A percentile compares a stretch with the other conserved stretches of the same genome.
phyloP scores from a whole-genome alignment of 2,113 vertebrate genomes.

The Salvelinus fontinalis region DNA sequence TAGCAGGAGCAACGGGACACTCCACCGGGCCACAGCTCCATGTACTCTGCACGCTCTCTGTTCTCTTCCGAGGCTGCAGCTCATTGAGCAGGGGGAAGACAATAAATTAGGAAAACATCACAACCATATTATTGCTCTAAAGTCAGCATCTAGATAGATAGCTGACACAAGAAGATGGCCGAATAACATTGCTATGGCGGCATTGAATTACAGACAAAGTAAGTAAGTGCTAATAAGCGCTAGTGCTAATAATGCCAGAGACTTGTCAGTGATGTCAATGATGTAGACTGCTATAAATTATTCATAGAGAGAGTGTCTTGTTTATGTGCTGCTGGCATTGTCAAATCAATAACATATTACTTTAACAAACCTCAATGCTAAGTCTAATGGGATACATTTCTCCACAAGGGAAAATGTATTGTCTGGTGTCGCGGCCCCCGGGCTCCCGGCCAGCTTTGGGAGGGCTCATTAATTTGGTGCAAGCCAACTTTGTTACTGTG shows the following conservation, averaged over 20 bases:
- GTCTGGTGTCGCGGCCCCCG: constrained; percentile 69
- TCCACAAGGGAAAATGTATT: constrained; percentile 64
- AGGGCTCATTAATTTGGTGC: constrained; percentile 60
- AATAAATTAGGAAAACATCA: constrained; percentile 6
- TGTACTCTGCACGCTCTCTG: constrained; percentile 35
- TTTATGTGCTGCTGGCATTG: too few relatives aligned
- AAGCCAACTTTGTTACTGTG: constrained; percentile 49
- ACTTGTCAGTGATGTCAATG: too few relatives aligned
- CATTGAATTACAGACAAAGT: too few relatives aligned
- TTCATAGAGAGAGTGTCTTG: too few relatives aligned
- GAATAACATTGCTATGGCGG: too few relatives aligned
- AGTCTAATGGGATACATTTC: too few relatives aligned
- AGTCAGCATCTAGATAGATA: background rate
- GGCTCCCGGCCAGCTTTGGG: constrained; percentile 67
- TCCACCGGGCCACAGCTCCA: constrained; percentile 32
- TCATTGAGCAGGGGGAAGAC: constrained; percentile 37
- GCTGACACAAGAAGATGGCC: too few relatives aligned
- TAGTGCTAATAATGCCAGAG: too few relatives aligned
- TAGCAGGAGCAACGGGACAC: constrained; percentile 24
- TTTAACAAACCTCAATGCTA: too few relatives aligned
- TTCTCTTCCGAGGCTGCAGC: constrained; percentile 33
- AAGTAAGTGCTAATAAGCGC: too few relatives aligned
- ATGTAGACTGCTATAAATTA: too few relatives aligned
- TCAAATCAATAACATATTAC: too few relatives aligned
- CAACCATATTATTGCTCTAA: background rate